phyloP scores from a whole-genome alignment of 2,113 vertebrate species.

The Mesembrinibis cayennensis region DNA sequence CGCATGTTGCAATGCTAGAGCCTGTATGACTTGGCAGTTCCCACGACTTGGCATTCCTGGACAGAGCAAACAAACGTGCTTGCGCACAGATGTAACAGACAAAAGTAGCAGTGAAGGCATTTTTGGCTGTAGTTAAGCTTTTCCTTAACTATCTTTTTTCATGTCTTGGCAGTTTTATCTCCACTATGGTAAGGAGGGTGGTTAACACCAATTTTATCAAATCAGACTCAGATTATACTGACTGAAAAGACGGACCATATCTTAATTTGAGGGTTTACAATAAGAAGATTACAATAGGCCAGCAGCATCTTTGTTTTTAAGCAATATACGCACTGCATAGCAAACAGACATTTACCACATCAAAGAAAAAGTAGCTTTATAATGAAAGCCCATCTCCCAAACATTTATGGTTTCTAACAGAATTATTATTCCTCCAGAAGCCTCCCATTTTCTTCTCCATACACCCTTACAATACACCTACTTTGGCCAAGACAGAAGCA shows the following conservation, averaged over 20 bases:
- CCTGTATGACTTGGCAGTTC: neutral
- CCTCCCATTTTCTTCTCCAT: neutral
- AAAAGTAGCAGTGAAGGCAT: neutral
- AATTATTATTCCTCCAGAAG: neutral
- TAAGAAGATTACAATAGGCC: conserved; percentile 16
- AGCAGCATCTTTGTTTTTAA: neutral
- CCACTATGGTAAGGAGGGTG: neutral
- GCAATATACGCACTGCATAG: neutral
- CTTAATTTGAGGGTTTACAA: conserved; percentile 21
- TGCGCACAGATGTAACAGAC: neutral
- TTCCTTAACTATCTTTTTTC: neutral
- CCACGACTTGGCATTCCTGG: neutral
- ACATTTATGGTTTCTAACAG: neutral
- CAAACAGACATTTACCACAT: neutral
- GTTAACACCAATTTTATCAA: conserved; percentile 1
- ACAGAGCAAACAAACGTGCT: neutral
- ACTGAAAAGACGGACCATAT: neutral
- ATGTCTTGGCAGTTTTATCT: neutral
- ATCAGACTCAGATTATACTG: neutral
- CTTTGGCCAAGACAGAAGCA: neutral
- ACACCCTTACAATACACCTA: neutral
- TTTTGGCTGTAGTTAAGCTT: neutral
- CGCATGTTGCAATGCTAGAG: neutral
- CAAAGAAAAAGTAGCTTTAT: neutral
- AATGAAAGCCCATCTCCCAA: neutral